These are phyloP conservation scores for Glyphotaelius pellucidus DNA, from an alignment of 2,888 invertebrate genomes.

Conservation along the genomic window DNA sequence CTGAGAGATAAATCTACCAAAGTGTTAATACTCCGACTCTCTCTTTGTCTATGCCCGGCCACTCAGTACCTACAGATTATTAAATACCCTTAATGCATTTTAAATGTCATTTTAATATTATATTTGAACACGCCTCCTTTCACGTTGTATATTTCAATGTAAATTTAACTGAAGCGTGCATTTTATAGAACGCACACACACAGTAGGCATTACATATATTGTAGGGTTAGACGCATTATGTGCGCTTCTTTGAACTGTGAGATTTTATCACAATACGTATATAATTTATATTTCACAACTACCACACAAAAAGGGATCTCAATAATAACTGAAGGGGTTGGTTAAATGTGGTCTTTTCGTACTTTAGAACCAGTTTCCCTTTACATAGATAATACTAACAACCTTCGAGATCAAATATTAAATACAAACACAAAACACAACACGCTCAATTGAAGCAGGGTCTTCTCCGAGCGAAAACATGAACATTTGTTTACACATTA, in stretches of 20 bases:
- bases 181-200: conserved; percentile 31
- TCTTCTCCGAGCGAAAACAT: too few species aligned
- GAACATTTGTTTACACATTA: too few species aligned
- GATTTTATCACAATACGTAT: conserved; percentile 42
- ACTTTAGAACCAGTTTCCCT: not conserved
- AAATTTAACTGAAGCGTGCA: conserved; percentile 46
- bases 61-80: conserved; percentile 59
- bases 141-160: conserved; percentile 57
- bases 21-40: not conserved
- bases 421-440: not conserved
- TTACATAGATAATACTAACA: not conserved
- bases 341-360: conserved; percentile 6
- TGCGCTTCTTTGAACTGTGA: conserved; percentile 29
- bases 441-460: not conserved
- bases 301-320: conserved; percentile 5
- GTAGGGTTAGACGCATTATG: conserved; percentile 27
- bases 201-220: not conserved
- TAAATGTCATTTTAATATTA: conserved; percentile 66
- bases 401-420: not conserved
- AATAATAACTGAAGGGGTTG: conserved; percentile 12
- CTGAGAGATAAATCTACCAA: not conserved
- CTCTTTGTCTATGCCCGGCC: conserved; percentile 46
- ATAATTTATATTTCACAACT: conserved; percentile 14
- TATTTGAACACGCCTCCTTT: conserved; percentile 61
- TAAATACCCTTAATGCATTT: conserved; percentile 65